Conservation (phyloP, 2,888 invertebrate genomes). For the Agrypnus murinus region DNA sequence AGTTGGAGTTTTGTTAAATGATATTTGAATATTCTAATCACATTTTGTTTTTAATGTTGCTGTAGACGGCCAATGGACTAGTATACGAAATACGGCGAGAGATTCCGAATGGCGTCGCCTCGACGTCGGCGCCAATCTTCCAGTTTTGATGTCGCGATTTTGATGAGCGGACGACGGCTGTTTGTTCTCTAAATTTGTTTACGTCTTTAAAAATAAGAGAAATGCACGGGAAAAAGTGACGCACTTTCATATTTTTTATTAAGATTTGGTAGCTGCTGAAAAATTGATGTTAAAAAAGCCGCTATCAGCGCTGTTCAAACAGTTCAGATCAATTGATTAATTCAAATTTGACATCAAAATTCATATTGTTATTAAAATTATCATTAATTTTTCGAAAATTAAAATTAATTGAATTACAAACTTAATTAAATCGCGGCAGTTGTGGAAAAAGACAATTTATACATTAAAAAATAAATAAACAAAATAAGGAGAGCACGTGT, state of each 20-base stretch:
- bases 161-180: constrained; percentile 43
- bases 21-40: constrained; percentile 36
- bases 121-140: constrained; percentile 63
- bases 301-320: neutral
- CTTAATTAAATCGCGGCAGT: neutral
- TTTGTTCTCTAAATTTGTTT: constrained; percentile 45
- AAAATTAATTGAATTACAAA: constrained; percentile 3
- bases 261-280: too few relatives aligned
- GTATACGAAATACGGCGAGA: constrained; percentile 57
- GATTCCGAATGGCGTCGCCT: constrained; percentile 61
- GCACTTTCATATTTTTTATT: constrained; percentile 8
- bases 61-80: constrained; percentile 48
- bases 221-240: constrained; percentile 37
- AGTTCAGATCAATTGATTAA: too few relatives aligned
- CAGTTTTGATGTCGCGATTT: constrained; percentile 59
- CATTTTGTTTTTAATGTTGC: constrained; percentile 50
- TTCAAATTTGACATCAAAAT: too few relatives aligned
- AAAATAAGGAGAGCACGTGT: constrained; percentile 33
- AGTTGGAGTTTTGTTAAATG: neutral
- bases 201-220: constrained; percentile 30
- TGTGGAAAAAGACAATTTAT: constrained; percentile 11
- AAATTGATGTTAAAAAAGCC: too few relatives aligned
- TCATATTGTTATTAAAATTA: neutral
- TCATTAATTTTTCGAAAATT: neutral
- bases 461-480: constrained; percentile 21